phyloP scores from a whole-genome alignment of 2,888 invertebrate species.

The Conomelus anceps region DNA sequence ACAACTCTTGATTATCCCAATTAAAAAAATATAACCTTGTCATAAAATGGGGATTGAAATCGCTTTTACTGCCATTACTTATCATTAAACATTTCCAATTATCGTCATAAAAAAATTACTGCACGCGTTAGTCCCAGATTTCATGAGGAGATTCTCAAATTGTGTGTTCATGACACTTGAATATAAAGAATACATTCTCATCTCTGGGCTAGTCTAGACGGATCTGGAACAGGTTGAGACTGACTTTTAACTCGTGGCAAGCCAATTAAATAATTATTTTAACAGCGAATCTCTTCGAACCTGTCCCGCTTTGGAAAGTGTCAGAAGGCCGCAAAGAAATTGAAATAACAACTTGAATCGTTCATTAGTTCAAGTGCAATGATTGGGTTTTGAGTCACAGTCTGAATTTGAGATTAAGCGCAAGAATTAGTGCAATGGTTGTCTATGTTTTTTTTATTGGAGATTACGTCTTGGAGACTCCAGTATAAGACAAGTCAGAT shows the following conservation, averaged over 20 bases:
- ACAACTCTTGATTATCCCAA: not conserved
- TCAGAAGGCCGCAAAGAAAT: not conserved
- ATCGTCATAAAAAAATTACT: not conserved
- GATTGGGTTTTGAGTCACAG: no score
- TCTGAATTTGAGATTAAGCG: no score
- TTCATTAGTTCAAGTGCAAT: no score
- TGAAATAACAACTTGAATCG: not conserved
- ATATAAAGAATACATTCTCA: not conserved
- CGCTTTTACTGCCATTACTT: not conserved
- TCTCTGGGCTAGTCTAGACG: not conserved
- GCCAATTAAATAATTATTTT: not conserved
- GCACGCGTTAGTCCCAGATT: not conserved
- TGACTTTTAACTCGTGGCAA: not conserved
- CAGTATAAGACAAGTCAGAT: no score
- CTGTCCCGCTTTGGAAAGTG: not conserved
- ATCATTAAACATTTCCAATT: not conserved
- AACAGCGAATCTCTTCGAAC: not conserved
- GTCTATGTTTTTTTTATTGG: no score
- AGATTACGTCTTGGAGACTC: no score
- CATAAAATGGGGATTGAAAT: not conserved
- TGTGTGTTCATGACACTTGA: not conserved
- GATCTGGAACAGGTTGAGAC: not conserved
- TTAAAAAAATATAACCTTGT: not conserved
- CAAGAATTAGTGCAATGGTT: no score
- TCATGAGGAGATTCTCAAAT: not conserved